phyloP scores from a whole-genome alignment of 1,140 invertebrate species.

The Diprion similis region DNA sequence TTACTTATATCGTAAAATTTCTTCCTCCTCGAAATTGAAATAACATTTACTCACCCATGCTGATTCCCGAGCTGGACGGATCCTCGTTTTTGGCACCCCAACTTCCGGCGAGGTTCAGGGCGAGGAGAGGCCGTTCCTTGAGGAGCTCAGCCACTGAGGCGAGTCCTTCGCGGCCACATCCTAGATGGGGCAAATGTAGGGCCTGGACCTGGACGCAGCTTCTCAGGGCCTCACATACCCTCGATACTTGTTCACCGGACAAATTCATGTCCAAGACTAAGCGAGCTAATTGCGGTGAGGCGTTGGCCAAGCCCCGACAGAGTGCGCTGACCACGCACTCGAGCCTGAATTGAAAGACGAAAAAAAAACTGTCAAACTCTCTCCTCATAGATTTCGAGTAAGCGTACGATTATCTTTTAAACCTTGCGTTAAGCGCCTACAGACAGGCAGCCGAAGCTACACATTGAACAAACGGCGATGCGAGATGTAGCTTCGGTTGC shows the following conservation, averaged over 20 bases:
- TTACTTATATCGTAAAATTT: too few relatives aligned
- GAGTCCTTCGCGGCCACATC: constrained; percentile 64
- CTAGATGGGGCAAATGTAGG: constrained; percentile 65
- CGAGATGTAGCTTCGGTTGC: too few relatives aligned
- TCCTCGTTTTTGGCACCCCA: constrained; percentile 61
- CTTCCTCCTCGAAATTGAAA: too few relatives aligned
- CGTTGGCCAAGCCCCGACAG: constrained; percentile 55
- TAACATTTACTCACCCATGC: constrained; percentile 51
- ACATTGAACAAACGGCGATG: too few relatives aligned
- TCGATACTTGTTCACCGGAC: constrained; percentile 60
- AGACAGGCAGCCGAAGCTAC: too few relatives aligned
- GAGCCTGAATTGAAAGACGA: constrained; percentile 46
- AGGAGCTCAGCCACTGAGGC: constrained; percentile 59
- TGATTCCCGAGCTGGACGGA: constrained; percentile 60
- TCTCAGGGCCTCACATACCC: constrained; percentile 59
- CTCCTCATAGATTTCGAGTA: too few relatives aligned
- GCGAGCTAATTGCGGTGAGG: constrained; percentile 53
- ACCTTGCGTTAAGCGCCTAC: too few relatives aligned
- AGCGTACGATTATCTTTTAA: too few relatives aligned
- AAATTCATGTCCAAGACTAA: constrained; percentile 64
- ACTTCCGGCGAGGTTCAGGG: constrained; percentile 63
- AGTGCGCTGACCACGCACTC: constrained; percentile 64
- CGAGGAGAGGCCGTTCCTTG: constrained; percentile 57
- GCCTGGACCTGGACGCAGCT: constrained; percentile 60
- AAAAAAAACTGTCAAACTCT: not conserved